Conservation (phyloP, 53 echinoderm and acorn worm genomes). For the Pentamera pediparva region DNA sequence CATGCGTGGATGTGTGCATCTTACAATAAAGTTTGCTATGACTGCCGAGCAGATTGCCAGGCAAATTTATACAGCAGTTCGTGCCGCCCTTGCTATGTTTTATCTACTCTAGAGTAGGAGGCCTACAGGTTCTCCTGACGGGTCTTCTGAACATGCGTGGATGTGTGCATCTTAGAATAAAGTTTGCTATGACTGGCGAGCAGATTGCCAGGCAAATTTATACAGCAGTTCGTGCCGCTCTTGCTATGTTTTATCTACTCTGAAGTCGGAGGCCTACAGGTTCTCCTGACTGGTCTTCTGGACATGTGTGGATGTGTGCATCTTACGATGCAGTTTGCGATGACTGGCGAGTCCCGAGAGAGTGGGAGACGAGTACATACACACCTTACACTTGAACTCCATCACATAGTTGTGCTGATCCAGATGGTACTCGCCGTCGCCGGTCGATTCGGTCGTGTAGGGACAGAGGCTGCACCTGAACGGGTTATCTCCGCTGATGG, state of each 20-base stretch:
- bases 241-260: too few species aligned
- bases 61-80: too few species aligned
- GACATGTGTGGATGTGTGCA: neutral
- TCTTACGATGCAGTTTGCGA: slow-evolving; percentile 40
- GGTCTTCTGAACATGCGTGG: neutral
- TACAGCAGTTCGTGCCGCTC: too few species aligned
- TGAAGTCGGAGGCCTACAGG: too few species aligned
- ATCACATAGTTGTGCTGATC: slow-evolving; percentile 64
- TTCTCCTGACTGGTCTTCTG: too few species aligned
- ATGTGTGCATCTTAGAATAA: slow-evolving; percentile 19
- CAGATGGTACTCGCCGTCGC: slow-evolving; percentile 55
- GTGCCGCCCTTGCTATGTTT: too few species aligned
- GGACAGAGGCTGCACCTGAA: slow-evolving; percentile 73
- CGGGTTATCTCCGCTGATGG: slow-evolving; percentile 49
- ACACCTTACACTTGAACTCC: slow-evolving; percentile 58
- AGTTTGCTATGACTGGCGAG: slow-evolving; percentile 55
- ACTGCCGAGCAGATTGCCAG: too few species aligned
- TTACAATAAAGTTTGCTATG: slow-evolving; percentile 48
- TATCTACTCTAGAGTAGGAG: too few species aligned
- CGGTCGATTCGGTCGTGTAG: slow-evolving; percentile 39
- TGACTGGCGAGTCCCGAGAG: slow-evolving; percentile 59
- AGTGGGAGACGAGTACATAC: slow-evolving; percentile 58
- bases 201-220: too few species aligned
- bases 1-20: neutral
- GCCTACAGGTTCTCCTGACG: too few species aligned